Base-by-base conservation (phyloP, 35 echinoderm and acorn worm genomes). In the Holothuria glaberrima region DNA sequence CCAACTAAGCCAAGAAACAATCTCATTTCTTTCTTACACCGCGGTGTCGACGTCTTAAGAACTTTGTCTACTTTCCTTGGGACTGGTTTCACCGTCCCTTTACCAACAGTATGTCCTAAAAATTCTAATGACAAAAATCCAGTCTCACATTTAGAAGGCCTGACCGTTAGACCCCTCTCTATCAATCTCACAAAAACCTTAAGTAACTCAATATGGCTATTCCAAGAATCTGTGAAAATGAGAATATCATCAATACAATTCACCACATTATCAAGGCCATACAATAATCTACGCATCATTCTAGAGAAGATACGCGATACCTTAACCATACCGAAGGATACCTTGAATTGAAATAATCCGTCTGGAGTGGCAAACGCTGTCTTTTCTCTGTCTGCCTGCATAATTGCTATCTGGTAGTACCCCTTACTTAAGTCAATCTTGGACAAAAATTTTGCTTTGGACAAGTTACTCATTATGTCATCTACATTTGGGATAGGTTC, bases 331-430 rank as follows among this genome's bases (percentile, higher is more conserved):
- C 7, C 57, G 22, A 86, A 86, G 17, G 57, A 32, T 1, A 62
- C 59, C 20, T 31, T 62, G 24, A 86, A 86, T 38, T 65, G 52
- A 86, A 28, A 63, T 21, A 86, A 64, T 31, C 82, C 82, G 4
- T 59, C 21, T 32, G 12, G 22, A 2, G 82, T 86, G 14, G 34
- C 54, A 86, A 86, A 65, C 21, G 59, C 57, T 25, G 82, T 86
- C 59, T 86, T 86, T 65, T 86, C 82, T 38, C 27, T 65, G n/a
- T 4, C 56, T 21, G 1, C 20, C 33, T 82, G 13, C n/a, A 12
- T 54, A 54, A 82, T 41, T 41, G 77, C 6, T 48, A 86, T 86
- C 59, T 86, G 82, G 21, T 48, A 86, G 59, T 86, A 65, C 33
- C 82, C 59, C 26, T 86, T 63, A 26, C 33, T 62, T 2, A 25